Evolutionary conservation across 2,888 invertebrate genomes (phyloP), one percentile per base, ranked within the genome.

Genomic region (Nemapogon koenigi): DNA sequence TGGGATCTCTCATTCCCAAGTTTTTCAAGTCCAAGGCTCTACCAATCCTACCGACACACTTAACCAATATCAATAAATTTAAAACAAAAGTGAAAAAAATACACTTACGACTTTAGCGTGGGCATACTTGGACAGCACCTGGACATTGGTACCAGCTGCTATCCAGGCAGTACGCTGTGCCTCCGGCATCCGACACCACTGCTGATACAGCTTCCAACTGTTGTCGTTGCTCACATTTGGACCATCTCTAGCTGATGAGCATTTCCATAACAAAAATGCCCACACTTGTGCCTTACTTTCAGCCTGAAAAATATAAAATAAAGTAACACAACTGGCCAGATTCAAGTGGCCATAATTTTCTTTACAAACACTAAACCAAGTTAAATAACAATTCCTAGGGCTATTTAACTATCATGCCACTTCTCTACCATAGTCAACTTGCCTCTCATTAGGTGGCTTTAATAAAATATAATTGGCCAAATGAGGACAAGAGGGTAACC

Each of bases 231-330:
- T 81, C 16, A 81, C 79, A 46, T 79, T 83, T 4, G 73, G 65
- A 1, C 71, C 63, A 49, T 76, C 78, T 0, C 71, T 52, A 0
- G 63, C 66, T 15, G 73, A 75, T 28, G 76, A 76, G 44, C 76
- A 76, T 55, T 92, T 92, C 91, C 91, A 92, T 28, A 92, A 59
- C 3, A 90, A 72, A 56, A 91, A 92, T 26, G 90, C 91, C 91
- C 92, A 91, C 7, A 91, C 88, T 68, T 91, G 89, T 6, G 91
- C 87, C 62, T 91, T 90, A 41, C 84, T 84, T 62, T 91, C 91
- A 59, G 84, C 83, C 83, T 88, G 64, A 29, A 59, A 37, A 27
- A 49, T 41, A 43, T 48, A 48, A 42, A 42, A n/a, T n/a, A n/a
- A n/a, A n/a, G n/a, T n/a, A n/a, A n/a, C n/a, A n/a, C n/a, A n/a